Conservation (phyloP, 2,888 invertebrate genomes). For the Sepiola atlantica region DNA sequence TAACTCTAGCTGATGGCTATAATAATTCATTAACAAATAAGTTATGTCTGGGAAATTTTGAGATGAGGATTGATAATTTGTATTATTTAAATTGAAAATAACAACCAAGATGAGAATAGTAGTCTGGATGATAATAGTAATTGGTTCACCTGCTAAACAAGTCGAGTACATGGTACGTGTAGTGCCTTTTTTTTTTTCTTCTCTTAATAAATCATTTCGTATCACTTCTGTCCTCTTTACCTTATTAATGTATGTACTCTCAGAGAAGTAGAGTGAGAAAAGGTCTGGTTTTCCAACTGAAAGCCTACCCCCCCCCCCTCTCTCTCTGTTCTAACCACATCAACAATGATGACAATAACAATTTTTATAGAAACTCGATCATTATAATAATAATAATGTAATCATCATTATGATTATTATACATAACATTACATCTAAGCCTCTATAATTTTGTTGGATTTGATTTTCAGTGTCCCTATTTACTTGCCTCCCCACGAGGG, state of each 20-base stretch:
- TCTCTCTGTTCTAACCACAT: not conserved
- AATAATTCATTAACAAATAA: not conserved
- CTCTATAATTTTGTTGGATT: not conserved
- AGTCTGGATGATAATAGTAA: too few relatives aligned
- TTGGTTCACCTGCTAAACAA: not conserved
- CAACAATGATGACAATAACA: conserved; percentile 32
- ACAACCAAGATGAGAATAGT: too few relatives aligned
- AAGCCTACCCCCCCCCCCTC: not conserved
- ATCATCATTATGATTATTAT: conserved; percentile 25
- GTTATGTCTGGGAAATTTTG: not conserved
- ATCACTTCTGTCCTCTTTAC: not conserved
- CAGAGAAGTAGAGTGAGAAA: not conserved
- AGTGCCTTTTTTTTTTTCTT: not conserved
- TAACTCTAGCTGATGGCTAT: not conserved
- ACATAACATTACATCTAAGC: not conserved
- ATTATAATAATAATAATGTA: not conserved
- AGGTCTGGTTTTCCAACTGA: not conserved
- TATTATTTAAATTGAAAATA: too few relatives aligned
- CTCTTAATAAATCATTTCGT: not conserved
- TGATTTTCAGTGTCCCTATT: not conserved
- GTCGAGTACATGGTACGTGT: not conserved
- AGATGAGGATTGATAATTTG: not conserved
- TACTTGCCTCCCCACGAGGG: too few relatives aligned
- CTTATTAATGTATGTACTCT: not conserved
- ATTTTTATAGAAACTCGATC: not conserved